Evolutionary conservation across 2,888 invertebrate species (phyloP).

Genomic region (Melinopterus prodromus): DNA sequence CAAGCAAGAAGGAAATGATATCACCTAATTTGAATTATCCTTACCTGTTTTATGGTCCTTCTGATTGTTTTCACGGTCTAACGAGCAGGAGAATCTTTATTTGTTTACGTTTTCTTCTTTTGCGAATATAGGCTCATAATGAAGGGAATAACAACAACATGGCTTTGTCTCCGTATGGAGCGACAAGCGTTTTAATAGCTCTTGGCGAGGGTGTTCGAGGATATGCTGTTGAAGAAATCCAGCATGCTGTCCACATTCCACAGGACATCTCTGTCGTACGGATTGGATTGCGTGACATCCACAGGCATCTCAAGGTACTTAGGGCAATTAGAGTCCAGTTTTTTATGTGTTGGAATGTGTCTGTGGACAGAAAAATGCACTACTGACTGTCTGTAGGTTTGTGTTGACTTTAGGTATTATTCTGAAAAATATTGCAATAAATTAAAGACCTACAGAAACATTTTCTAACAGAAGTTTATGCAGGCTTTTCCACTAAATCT

Average conservation of each 20-base stretch:
- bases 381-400: neutral
- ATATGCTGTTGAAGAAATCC: conserved; percentile 76
- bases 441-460: neutral
- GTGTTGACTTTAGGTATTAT: neutral
- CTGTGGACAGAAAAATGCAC: neutral
- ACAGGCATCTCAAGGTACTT: conserved; percentile 78
- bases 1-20: conserved; percentile 25
- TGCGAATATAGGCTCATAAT: conserved; percentile 67
- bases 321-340: neutral
- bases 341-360: neutral
- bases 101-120: conserved; percentile 13
- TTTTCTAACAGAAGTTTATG: no score
- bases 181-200: conserved; percentile 81
- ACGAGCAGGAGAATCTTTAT: neutral
- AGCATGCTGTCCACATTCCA: conserved; percentile 74
- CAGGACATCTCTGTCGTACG: conserved; percentile 76
- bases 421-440: neutral
- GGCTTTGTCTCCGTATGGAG: conserved; percentile 85
- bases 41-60: neutral
- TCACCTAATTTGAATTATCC: conserved; percentile 24
- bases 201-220: conserved; percentile 82
- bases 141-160: conserved; percentile 80
- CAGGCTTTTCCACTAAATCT: no score
- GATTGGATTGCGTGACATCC: conserved; percentile 83
- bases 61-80: neutral